Percentiles rank a stretch among this genome's conserved stretches.
phyloP scores from a whole-genome alignment of 2,888 invertebrate species.

The Thecocarcelia acutangulata region DNA sequence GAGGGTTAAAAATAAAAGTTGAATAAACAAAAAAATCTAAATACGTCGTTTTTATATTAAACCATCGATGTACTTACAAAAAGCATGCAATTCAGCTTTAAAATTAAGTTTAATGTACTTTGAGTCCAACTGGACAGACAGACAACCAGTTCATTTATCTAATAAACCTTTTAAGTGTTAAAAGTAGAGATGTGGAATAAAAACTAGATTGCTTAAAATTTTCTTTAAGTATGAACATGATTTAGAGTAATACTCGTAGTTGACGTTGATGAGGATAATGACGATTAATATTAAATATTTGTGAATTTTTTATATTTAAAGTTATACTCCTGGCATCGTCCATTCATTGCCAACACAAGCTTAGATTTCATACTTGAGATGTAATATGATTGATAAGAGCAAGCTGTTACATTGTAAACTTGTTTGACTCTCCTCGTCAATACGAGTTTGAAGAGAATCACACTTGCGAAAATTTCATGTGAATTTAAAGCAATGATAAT shows the following conservation, averaged over 20 bases:
- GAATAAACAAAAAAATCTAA: too few relatives aligned
- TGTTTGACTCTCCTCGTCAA: constrained; percentile 5
- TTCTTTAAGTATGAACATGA: constrained; percentile 30
- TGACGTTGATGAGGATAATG: constrained; percentile 36
- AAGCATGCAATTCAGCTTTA: not conserved
- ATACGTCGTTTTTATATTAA: too few relatives aligned
- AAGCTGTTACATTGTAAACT: constrained; percentile 23
- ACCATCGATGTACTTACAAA: too few relatives aligned
- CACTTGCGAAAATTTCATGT: constrained; percentile 30
- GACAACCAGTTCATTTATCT: constrained; percentile 57
- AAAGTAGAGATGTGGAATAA: constrained; percentile 25
- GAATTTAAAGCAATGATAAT: not conserved
- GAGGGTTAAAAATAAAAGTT: too few relatives aligned
- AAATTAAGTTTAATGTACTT: constrained; percentile 40
- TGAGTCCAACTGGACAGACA: constrained; percentile 36
- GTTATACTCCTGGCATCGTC: constrained; percentile 9
- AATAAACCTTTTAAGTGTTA: constrained; percentile 51
- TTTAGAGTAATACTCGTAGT: not conserved
- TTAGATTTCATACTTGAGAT: constrained; percentile 64
- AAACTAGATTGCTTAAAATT: constrained; percentile 34
- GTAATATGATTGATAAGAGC: constrained; percentile 58
- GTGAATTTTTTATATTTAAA: too few relatives aligned
- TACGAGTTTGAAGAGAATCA: constrained; percentile 10
- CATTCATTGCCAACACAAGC: constrained; percentile 27
- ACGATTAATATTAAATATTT: constrained; percentile 21